phyloP scores from a whole-genome alignment of 1,140 invertebrate genomes.

The Chionoecetes opilio region DNA sequence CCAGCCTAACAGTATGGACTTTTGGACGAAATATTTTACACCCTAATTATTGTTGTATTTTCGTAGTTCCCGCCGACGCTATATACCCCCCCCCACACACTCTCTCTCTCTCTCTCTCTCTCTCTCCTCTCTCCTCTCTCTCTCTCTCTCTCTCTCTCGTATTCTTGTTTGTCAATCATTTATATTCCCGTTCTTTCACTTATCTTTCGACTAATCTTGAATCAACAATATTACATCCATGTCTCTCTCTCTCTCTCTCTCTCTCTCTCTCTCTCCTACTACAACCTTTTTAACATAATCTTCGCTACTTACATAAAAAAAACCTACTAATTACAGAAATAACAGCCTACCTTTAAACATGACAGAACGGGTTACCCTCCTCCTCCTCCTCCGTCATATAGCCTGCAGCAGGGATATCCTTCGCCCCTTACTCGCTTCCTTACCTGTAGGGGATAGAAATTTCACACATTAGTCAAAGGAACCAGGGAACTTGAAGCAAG shows the following conservation, averaged over 20 bases:
- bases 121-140: not conserved
- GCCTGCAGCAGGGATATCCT: too few relatives aligned
- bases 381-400: not conserved
- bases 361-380: not conserved
- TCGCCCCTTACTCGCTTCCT: not conserved
- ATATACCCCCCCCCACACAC: not conserved
- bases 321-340: too few relatives aligned
- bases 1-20: too few relatives aligned
- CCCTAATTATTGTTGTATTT: too few relatives aligned
- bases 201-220: not conserved
- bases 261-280: conserved; percentile 22
- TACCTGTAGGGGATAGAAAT: conserved; percentile 15
- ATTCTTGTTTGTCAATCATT: too few relatives aligned
- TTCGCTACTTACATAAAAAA: too few relatives aligned
- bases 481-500: not conserved
- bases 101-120: not conserved
- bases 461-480: not conserved
- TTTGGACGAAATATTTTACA: too few relatives aligned
- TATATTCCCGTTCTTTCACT: not conserved
- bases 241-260: not conserved
- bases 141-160: conserved; percentile 27
- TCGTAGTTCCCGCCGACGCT: too few relatives aligned
- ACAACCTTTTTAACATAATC: too few relatives aligned
- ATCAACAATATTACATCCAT: too few relatives aligned
- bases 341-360: not conserved